phyloP scores from a whole-genome alignment of 1,140 invertebrate genomes.

The Scylla paramamosain region DNA sequence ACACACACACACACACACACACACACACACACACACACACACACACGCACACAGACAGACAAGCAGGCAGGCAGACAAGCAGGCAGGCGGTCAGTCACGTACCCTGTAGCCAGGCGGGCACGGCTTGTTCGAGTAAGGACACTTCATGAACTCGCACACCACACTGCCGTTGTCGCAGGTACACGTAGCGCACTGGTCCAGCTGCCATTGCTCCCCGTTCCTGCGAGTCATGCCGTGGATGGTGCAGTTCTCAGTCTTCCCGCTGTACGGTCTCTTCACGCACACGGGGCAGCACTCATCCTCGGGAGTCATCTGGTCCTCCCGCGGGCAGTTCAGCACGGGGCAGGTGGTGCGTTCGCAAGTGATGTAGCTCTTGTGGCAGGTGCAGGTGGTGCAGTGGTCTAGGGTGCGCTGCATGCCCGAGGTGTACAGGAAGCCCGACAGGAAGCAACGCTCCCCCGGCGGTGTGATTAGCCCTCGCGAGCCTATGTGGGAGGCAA shows the following conservation, averaged over 20 bases:
- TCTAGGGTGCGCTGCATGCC: slow-evolving; percentile 81
- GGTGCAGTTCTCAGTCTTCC: slow-evolving; percentile 66
- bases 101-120: slow-evolving; percentile 74
- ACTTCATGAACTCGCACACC: slow-evolving; percentile 89
- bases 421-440: slow-evolving; percentile 75
- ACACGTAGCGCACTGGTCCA: slow-evolving; percentile 93
- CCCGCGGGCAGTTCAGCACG: slow-evolving; percentile 88
- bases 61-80: background rate
- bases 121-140: slow-evolving; percentile 79
- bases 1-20: background rate
- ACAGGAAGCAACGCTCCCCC: slow-evolving; percentile 78
- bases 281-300: slow-evolving; percentile 90
- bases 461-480: slow-evolving; percentile 63
- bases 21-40: background rate
- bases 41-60: background rate
- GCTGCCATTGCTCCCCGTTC: slow-evolving; percentile 92
- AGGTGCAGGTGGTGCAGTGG: slow-evolving; percentile 92
- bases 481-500: slow-evolving; percentile 37
- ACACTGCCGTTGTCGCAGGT: slow-evolving; percentile 89
- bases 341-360: slow-evolving; percentile 91
- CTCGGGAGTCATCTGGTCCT: slow-evolving; percentile 85
- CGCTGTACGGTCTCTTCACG: slow-evolving; percentile 33
- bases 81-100: background rate
- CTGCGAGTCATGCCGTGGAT: slow-evolving; percentile 79
- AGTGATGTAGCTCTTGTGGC: slow-evolving; percentile 87